These are phyloP conservation scores for Progne subis DNA, from an alignment of 2,113 vertebrate genomes.

Conservation along the genomic window DNA sequence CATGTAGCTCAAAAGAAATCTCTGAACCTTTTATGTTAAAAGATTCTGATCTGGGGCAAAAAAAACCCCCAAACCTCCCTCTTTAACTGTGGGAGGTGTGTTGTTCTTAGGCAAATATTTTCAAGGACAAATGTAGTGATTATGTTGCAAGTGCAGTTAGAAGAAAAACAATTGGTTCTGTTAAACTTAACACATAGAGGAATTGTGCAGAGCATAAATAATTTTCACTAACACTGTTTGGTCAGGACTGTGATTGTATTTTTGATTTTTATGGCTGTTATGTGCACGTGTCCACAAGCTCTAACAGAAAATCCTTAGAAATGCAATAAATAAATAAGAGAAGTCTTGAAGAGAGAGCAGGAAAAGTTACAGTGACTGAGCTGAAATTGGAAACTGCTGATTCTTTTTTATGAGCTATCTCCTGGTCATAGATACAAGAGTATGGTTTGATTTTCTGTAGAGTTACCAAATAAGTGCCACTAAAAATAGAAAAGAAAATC, in stretches of 20 bases:
- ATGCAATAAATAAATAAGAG: neutral
- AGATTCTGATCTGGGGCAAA: neutral
- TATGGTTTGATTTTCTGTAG: neutral
- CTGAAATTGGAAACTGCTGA: slow-evolving; percentile 9
- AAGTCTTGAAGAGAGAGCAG: neutral
- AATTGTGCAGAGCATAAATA: slow-evolving; percentile 4
- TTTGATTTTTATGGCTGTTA: slow-evolving; percentile 26
- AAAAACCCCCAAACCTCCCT: neutral
- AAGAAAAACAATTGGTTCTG: slow-evolving; percentile 29
- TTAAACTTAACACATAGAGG: slow-evolving; percentile 33
- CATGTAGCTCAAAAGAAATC: neutral
- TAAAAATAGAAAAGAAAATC: neutral
- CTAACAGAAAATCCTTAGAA: neutral
- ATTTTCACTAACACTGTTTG: slow-evolving; percentile 60
- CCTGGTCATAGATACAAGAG: neutral
- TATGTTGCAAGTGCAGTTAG: neutral
- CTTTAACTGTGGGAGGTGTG: neutral
- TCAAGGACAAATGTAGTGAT: neutral
- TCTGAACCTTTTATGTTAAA: neutral
- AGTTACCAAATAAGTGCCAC: neutral
- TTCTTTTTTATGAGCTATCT: neutral
- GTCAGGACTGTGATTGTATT: neutral
- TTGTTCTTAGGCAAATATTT: neutral
- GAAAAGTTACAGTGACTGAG: slow-evolving; percentile 19
- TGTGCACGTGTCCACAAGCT: neutral